These are phyloP conservation scores for Ophion costatus DNA, from an alignment of 2,888 invertebrate genomes.

Conservation along the genomic window DNA sequence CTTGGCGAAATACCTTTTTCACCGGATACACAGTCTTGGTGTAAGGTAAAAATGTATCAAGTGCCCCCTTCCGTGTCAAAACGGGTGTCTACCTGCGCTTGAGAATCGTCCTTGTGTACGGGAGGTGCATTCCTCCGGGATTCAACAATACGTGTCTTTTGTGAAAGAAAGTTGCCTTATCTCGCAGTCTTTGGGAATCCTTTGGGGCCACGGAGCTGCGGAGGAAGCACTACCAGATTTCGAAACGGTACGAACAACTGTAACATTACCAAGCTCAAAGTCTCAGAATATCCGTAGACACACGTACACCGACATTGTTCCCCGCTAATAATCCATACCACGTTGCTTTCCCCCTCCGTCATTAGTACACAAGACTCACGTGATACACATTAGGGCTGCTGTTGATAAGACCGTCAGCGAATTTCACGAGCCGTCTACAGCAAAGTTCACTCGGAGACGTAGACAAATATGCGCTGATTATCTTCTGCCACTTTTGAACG, in stretches of 20 bases:
- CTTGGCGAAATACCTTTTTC: constrained; percentile 23
- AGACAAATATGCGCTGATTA: not conserved
- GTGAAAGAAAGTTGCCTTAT: constrained; percentile 61
- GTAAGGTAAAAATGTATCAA: constrained; percentile 58
- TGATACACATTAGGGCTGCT: not conserved
- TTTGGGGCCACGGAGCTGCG: constrained; percentile 27
- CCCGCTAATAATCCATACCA: constrained; percentile 26
- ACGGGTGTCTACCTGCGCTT: not conserved
- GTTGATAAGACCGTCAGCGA: not conserved
- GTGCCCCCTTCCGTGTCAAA: constrained; percentile 23
- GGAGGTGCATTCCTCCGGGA: constrained; percentile 24
- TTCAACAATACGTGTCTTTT: constrained; percentile 64
- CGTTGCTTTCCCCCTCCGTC: constrained; percentile 17
- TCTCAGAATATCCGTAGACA: not conserved
- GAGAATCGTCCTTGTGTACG: constrained; percentile 41
- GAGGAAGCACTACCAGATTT: constrained; percentile 48
- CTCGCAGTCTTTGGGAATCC: constrained; percentile 61
- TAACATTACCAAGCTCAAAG: constrained; percentile 33
- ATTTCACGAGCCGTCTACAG: not conserved
- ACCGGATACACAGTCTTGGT: not conserved
- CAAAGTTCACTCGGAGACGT: not conserved
- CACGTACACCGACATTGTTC: constrained; percentile 37
- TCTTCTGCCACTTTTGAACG: not conserved
- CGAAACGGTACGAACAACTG: constrained; percentile 55
- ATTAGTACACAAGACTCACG: not conserved